These are phyloP conservation scores for Emesis russula DNA, from an alignment of 2,888 invertebrate species.

Conservation along the genomic window DNA sequence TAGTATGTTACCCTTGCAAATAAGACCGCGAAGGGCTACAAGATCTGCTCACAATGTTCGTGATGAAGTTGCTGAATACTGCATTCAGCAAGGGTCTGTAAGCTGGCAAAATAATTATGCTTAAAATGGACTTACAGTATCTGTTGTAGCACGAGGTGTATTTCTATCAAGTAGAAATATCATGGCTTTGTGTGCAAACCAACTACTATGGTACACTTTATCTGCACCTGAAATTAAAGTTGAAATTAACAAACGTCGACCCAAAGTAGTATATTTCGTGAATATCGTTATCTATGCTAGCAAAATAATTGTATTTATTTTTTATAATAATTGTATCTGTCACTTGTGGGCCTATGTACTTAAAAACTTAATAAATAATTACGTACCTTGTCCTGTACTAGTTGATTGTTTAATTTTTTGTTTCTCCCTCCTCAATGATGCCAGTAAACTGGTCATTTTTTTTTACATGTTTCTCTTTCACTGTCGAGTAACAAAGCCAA, in stretches of 20 bases:
- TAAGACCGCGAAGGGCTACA: conserved; percentile 74
- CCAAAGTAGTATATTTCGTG: no score
- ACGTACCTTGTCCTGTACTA: conserved; percentile 77
- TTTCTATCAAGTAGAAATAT: conserved; percentile 80
- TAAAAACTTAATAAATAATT: conserved; percentile 29
- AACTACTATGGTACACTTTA: conserved; percentile 66
- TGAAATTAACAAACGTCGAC: no score
- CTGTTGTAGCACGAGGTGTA: conserved; percentile 67
- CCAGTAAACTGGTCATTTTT: conserved; percentile 58
- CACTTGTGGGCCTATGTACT: no score
- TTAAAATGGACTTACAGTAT: conserved; percentile 67
- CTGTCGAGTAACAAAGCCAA: conserved; percentile 72
- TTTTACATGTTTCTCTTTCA: conserved; percentile 64
- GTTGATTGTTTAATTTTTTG: conserved; percentile 78
- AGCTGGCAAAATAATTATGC: conserved; percentile 81
- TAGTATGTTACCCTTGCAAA: no score
- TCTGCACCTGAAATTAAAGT: conserved; percentile 73
- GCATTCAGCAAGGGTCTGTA: conserved; percentile 62
- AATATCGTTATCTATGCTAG: no score
- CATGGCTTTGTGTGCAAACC: conserved; percentile 72
- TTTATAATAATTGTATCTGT: no score
- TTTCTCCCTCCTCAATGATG: conserved; percentile 72
- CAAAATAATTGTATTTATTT: no score
- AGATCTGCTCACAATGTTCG: conserved; percentile 76
- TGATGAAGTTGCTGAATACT: conserved; percentile 75